Percentiles rank a stretch among this genome's conserved stretches.
phyloP scores from a whole-genome alignment of 2,888 invertebrate genomes.

The Plagodis pulveraria region DNA sequence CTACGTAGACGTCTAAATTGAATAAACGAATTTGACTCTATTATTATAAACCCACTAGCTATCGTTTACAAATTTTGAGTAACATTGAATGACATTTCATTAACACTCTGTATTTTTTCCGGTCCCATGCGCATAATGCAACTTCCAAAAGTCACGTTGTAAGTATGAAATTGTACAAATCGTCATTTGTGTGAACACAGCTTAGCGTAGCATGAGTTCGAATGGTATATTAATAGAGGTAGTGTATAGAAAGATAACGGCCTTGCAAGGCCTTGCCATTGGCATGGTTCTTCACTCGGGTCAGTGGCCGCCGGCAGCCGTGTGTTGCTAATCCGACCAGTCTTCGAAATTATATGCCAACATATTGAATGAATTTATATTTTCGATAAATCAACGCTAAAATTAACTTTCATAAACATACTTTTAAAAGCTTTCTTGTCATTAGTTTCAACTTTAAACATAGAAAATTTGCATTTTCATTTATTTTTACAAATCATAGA shows the following conservation, averaged over 20 bases:
- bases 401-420: background rate
- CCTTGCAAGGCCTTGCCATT: conserved; percentile 78
- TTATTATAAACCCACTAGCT: no score
- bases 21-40: no score
- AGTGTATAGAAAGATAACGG: conserved; percentile 57
- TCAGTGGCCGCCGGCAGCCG: conserved; percentile 48
- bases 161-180: no score
- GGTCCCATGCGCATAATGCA: no score
- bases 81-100: no score
- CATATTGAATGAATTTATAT: conserved; percentile 9
- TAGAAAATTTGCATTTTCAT: conserved; percentile 8
- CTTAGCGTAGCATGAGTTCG: conserved; percentile 36
- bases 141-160: no score
- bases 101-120: no score
- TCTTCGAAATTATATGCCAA: conserved; percentile 29
- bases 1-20: no score
- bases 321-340: conserved; percentile 23
- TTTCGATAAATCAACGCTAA: background rate
- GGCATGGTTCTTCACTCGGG: conserved; percentile 49
- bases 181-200: conserved; percentile 2
- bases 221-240: conserved; percentile 44
- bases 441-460: conserved; percentile 5
- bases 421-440: background rate
- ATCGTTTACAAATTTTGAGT: no score
- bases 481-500: conserved; percentile 11